Conservation (phyloP, 2,797 vertebrate species). For the Xenops minutus region DNA sequence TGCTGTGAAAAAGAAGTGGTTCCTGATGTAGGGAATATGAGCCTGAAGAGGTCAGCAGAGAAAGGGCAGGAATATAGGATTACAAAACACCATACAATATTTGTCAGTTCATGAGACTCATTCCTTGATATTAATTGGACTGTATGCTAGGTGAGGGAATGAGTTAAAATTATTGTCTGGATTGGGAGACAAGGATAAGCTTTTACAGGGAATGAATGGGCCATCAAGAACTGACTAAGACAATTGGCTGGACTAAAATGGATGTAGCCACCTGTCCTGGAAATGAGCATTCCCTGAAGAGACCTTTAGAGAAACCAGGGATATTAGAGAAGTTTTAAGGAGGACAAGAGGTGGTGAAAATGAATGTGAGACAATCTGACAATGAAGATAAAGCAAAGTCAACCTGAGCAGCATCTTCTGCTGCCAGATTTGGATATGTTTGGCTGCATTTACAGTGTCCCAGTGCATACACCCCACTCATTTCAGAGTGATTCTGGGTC, state of each 20-base stretch:
- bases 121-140: background rate
- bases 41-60: background rate
- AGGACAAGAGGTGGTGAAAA: background rate
- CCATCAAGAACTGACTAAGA: background rate
- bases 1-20: background rate
- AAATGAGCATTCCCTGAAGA: background rate
- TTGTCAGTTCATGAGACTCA: background rate
- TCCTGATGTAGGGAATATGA: background rate
- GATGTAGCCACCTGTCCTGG: background rate
- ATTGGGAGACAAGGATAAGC: background rate
- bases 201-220: background rate
- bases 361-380: background rate
- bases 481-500: background rate
- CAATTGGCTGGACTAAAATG: background rate
- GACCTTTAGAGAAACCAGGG: background rate
- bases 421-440: background rate
- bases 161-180: background rate
- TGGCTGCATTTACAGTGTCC: background rate
- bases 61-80: background rate
- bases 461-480: accelerated
- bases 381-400: background rate
- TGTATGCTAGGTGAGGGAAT: background rate
- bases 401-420: background rate
- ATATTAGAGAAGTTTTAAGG: background rate
- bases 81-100: background rate